Evolutionary conservation across 30 jellyfish, hydroid and myxozoan genomes (phyloP), one percentile per base, ranked within the genome.

Genomic region (Hydra vulgaris): DNA sequence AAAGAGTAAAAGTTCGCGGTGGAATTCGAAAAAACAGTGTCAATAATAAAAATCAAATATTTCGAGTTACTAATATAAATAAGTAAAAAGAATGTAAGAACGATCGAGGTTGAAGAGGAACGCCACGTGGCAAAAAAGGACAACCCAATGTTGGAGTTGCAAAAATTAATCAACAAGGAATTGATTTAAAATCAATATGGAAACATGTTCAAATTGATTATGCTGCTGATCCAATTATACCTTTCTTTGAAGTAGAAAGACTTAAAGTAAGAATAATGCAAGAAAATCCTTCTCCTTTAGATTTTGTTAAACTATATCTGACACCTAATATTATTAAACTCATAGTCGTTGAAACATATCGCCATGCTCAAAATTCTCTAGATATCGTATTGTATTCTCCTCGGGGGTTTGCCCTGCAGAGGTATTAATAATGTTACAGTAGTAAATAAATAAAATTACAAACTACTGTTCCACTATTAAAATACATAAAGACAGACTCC

Each of bases 261-360:
- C 61, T 40, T 3, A 40, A 12, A 40, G 61, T 40, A 12, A 40
- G 61, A 12, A 40, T 40, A 16, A 68, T 73, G 75, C 25, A 68
- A 3, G 75, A 68, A 68, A 76, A 76, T 53, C 84, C 78, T 25
- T 23, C 23, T 7, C 78, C 8, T 25, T 8, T 25, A 3, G 84
- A 25, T n/a, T 76, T 76, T 76, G 79, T 76, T n/a, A 21, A 76
- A 24, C 24, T 76, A 53, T 76, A 76, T 76, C 15, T 76, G 15
- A 53, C 79, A n/a, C 8, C 22, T 4, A 82, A 25, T 8, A 53
- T 76, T 20, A 25, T 25, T 25, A 22, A 76, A 8, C 55, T 76
- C 15, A 1, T 76, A 8, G 80, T 76, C 3, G 7, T 68, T 68
- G 84, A 76, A 76, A 76, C 82, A 76, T 8, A 76, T 40, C 24